Base-by-base conservation (phyloP, 37 sponge, comb jelly and placozoan genomes). In the Bolinopsis microptera region DNA sequence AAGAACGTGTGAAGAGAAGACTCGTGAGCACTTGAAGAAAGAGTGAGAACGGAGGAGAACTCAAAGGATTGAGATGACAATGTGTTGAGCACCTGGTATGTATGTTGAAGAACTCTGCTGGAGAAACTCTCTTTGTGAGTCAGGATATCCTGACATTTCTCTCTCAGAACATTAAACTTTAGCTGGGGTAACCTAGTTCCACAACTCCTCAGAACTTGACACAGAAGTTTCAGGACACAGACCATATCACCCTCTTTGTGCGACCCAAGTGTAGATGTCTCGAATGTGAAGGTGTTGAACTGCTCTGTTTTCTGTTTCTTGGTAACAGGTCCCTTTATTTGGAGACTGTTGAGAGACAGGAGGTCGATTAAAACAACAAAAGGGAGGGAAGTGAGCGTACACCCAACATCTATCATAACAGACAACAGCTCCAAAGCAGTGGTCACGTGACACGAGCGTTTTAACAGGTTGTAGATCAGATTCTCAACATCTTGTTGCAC, bases 241-340 rank as follows among this genome's bases (percentile, higher is more conserved):
- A 23, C 35, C 90, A 86, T 86, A 30, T 36, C 2, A 25, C 26
- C 30, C 61, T 86, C 90, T 9, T 38, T 28, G 35, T 86, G 90
- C 25, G 41, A 38, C 0, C 90, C 90, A 0, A 86, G 48, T 24
- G 90, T 40, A 30, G 90, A 86, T 24, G 41, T 41, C 26, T 86
- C 90, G 39, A 86, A 86, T 41, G 90, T 86, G 25, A 86, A 41
- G 9, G 90, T 86, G 61, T 34, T 86, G 61, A 86, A 86, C 48
- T 86, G 90, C 48, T 86, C 90, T 24, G 90, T 86, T 27, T 41
- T 86, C 36, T 86, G 90, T 40, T 86, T 86, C 35, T 86, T 86
- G 35, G 61, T 86, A 5, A 86, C 90, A 39, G 41, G 90, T 28
- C 90, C 90, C 26, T 41, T 77, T 18, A 35, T 34, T 16, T 77